Conservation (phyloP, 1,140 invertebrate genomes). For the Drosophila oshimai region DNA sequence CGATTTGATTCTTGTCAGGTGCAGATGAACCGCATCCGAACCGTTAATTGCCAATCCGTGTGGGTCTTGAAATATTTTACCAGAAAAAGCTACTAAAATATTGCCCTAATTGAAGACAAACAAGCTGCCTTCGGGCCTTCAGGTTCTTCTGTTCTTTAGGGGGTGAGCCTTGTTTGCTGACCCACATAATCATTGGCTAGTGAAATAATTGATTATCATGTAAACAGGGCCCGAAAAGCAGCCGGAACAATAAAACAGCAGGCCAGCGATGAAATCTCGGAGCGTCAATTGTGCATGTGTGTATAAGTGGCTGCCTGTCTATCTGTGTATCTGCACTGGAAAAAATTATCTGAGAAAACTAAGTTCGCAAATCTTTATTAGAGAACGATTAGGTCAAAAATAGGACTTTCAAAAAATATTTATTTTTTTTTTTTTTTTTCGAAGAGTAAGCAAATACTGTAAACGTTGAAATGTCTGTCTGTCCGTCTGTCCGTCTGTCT, state of each 20-base stretch:
- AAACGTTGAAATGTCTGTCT: no score
- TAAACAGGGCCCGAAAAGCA: constrained; percentile 48
- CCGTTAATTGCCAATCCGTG: constrained; percentile 11
- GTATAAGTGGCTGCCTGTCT: constrained; percentile 19
- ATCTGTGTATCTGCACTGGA: neutral
- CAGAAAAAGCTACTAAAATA: constrained; percentile 4
- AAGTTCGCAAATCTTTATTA: no score
- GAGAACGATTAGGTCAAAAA: no score
- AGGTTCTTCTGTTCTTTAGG: neutral
- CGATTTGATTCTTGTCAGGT: constrained; percentile 17
- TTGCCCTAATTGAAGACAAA: constrained; percentile 62
- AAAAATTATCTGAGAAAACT: no score
- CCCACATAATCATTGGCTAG: constrained; percentile 76
- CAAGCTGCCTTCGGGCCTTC: constrained; percentile 4
- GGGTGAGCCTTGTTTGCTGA: constrained; percentile 47
- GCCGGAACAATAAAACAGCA: constrained; percentile 43
- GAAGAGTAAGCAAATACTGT: no score
- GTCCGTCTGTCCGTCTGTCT: no score
- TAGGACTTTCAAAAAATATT: no score
- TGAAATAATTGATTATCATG: constrained; percentile 80
- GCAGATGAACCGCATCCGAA: neutral
- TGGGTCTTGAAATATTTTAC: constrained; percentile 2
- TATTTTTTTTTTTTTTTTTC: no score
- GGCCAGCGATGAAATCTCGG: constrained; percentile 54
- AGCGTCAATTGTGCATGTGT: constrained; percentile 22